phyloP scores from a whole-genome alignment of 2,888 invertebrate genomes.

The Spatulosminthurus flaviceps region DNA sequence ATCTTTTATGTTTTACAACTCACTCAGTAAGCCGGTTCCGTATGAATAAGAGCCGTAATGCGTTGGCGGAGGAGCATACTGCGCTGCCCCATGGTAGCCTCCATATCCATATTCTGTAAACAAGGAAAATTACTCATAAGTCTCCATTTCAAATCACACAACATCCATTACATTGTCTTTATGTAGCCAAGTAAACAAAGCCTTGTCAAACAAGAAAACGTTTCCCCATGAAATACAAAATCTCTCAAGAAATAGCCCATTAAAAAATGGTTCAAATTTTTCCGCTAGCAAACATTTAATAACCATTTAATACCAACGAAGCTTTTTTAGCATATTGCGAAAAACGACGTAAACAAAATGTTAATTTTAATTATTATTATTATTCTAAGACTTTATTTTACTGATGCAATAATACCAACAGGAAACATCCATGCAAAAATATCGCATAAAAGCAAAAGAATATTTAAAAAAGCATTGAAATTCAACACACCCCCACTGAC shows the following conservation, averaged over 20 bases:
- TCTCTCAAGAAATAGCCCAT: too few species aligned
- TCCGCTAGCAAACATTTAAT: too few species aligned
- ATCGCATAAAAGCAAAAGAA: slow-evolving; percentile 16
- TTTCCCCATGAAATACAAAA: too few species aligned
- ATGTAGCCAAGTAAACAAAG: neutral
- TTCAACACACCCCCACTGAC: slow-evolving; percentile 48
- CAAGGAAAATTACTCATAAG: neutral
- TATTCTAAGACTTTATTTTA: too few species aligned
- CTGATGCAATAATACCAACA: too few species aligned
- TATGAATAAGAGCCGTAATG: slow-evolving; percentile 51
- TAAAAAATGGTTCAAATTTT: too few species aligned
- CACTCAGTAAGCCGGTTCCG: slow-evolving; percentile 52
- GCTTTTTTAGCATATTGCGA: too few species aligned
- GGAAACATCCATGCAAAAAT: neutral
- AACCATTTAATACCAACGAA: too few species aligned
- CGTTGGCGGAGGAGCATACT: slow-evolving; percentile 49
- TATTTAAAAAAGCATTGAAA: too few species aligned
- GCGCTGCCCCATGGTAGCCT: slow-evolving; percentile 45
- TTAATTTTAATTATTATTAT: too few species aligned
- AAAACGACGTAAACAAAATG: too few species aligned
- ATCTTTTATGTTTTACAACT: slow-evolving; percentile 30
- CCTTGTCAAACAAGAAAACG: neutral
- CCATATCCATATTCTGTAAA: slow-evolving; percentile 51
- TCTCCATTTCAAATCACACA: neutral
- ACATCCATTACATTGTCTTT: neutral